Evolutionary conservation across 2,113 vertebrate species (phyloP), one percentile per base, ranked within the genome.

Genomic region (Propithecus coquereli): DNA sequence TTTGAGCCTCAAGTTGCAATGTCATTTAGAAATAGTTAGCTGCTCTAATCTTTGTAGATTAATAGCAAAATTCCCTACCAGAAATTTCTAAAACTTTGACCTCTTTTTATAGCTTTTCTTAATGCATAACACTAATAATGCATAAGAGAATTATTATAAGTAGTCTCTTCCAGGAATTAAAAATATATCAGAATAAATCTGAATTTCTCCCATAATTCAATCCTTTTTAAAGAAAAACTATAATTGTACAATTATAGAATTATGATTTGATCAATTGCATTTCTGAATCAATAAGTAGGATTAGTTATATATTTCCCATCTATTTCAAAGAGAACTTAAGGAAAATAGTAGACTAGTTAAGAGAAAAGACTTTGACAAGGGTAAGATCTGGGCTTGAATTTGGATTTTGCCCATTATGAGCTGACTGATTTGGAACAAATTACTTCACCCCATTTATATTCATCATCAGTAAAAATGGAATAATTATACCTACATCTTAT

Each of bases 1-100:
- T 94, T 73, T 87, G 57, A 91, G 76, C 22, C 23, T 68, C 30
- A 50, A 79, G 40, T 95, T 96, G 57, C 40, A 93, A 63, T 91
- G 45, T 82, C 68, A 96, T 87, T 97, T 97, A 84, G 23, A 97
- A 90, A 96, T 92, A 95, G 63, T 82, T 45, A 95, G 93, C 83
- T 95, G 32, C 63, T 93, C 45, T 91, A 89, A 94, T 94, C 85
- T 92, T 94, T 91, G 82, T 37, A 93, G 40, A 90, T 32, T 88
- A 92, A 80, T 43, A 96, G 80, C 25, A 96, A 94, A 88, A 88
- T 88, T 20, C 8, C 0, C 50, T 37, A 52, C 11, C n/a, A 87
- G 47, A 97, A 97, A 94, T 57, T 30, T 86, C 63, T 87, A 91
- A 96, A 90, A 87, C 17, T 80, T 89, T 91, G 16, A 73, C 52